These are phyloP conservation scores for Periplaneta americana DNA, from an alignment of 1,140 invertebrate species.

Conservation along the genomic window DNA sequence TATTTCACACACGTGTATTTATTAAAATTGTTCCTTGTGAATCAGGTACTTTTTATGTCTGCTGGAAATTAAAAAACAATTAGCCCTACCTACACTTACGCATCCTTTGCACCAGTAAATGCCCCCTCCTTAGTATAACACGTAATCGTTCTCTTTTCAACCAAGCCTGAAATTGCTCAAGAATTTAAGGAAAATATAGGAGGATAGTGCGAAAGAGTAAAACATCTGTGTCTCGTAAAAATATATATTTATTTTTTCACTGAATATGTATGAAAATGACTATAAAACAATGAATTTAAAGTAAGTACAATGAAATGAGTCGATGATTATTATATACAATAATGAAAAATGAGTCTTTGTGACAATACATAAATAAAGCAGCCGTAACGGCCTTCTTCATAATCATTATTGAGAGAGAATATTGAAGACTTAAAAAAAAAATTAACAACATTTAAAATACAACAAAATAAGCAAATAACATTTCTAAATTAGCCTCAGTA, in stretches of 20 bases:
- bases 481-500: background rate
- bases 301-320: background rate
- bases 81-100: too few species aligned
- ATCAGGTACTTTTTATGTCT: too few species aligned
- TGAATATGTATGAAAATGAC: background rate
- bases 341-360: background rate
- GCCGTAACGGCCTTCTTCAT: background rate
- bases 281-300: background rate
- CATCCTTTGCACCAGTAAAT: too few species aligned
- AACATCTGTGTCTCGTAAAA: too few species aligned
- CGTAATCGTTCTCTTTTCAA: too few species aligned
- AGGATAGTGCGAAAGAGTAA: too few species aligned
- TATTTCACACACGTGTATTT: too few species aligned
- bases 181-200: too few species aligned
- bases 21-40: too few species aligned
- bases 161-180: too few species aligned
- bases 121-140: too few species aligned
- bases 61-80: too few species aligned
- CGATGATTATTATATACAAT: background rate
- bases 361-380: background rate
- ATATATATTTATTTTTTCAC: background rate
- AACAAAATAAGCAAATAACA: background rate
- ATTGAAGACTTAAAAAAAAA: background rate
- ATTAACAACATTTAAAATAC: background rate
- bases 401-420: background rate